Percentiles rank a stretch among this genome's conserved stretches.
Evolutionary conservation across 2,797 vertebrate genomes (phyloP).

Genomic region (Australoheros facetus): DNA sequence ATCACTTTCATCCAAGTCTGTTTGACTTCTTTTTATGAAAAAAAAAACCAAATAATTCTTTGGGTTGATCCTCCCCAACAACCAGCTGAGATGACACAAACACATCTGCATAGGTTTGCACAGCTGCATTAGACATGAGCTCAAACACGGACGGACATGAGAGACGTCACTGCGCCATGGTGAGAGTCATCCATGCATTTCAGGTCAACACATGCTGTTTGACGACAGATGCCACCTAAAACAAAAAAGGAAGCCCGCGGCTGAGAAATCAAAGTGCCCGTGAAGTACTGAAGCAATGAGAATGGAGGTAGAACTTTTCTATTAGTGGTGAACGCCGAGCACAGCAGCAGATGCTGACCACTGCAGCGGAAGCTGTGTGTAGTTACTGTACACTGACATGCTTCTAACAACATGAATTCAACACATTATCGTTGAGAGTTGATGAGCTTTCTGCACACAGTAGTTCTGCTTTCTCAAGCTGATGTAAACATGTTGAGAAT

Average conservation of each 20-base stretch:
- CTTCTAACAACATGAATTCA: not conserved
- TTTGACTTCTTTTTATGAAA: conserved; percentile 49
- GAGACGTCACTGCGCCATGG: conserved; percentile 42
- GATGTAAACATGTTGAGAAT: conserved; percentile 71
- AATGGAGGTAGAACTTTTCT: conserved; percentile 72
- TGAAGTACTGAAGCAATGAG: conserved; percentile 64
- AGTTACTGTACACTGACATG: not conserved
- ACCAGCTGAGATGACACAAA: conserved; percentile 74
- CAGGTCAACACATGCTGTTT: conserved; percentile 20
- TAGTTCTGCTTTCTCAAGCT: conserved; percentile 38
- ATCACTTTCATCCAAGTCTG: conserved; percentile 75
- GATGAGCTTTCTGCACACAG: not conserved
- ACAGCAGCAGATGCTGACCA: conserved; percentile 17
- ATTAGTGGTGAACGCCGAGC: conserved; percentile 8
- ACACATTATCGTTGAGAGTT: not conserved
- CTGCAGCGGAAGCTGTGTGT: conserved; percentile 17
- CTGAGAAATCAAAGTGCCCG: conserved; percentile 63
- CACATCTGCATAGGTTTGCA: conserved; percentile 84
- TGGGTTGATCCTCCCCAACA: conserved; percentile 81
- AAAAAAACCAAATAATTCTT: conserved; percentile 73
- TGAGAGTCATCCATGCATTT: conserved; percentile 24
- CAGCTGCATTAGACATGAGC: conserved; percentile 59
- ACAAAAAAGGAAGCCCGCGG: conserved; percentile 67
- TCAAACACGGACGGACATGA: conserved; percentile 50
- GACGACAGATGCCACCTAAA: conserved; percentile 38